Base-by-base conservation (phyloP, 2,113 vertebrate genomes). In the Myrmophylax atrothorax region DNA sequence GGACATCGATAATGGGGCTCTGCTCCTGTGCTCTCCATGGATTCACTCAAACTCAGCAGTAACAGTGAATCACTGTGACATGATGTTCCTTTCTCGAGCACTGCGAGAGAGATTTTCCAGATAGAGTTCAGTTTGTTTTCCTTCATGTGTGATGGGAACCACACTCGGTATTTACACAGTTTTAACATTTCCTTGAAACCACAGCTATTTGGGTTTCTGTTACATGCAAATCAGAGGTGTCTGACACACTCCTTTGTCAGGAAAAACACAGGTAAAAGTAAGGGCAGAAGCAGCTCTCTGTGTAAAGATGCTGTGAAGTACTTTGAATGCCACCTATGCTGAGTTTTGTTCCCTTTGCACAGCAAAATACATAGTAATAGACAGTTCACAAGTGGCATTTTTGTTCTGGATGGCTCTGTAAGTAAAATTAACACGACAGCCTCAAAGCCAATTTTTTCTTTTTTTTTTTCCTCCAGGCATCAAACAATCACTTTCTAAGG, bases 31-130 rank as follows among this genome's bases (percentile, higher is more conserved):
- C 59, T 91, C 50, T 83, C 50, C 86, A 10, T 47, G 59, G 20
- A 59, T 50, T 91, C 84, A 37, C 78, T 74, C 4, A 3, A 52
- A 86, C 70, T 72, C 90, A 81, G 85, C 90, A 74, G 87, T 23
- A 86, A 79, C 72, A 80, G 75, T 93, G 92, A 96, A 90, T 96
- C 93, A 88, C 16, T 85, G 63, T 95, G 95, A 93, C 92, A 94
- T 44, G 91, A 75, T 87, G 92, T 95, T 94, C 84, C 69, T 78
- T 89, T 93, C 76, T 79, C 76, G 58, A 66, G 70, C 49, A 9
- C 76, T 78, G 90, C 2, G 19, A 94, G 72, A 89, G 90, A 96
- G 70, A 92, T 93, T 96, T 97, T 96, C 96, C 96, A 95, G 92
- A 91, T 73, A 94, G 76, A 89, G 44, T 11, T 92, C 83, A 53